These are phyloP conservation scores for Taeniopygia guttata DNA, from an alignment of 2,797 vertebrate genomes.

Conservation along the genomic window DNA sequence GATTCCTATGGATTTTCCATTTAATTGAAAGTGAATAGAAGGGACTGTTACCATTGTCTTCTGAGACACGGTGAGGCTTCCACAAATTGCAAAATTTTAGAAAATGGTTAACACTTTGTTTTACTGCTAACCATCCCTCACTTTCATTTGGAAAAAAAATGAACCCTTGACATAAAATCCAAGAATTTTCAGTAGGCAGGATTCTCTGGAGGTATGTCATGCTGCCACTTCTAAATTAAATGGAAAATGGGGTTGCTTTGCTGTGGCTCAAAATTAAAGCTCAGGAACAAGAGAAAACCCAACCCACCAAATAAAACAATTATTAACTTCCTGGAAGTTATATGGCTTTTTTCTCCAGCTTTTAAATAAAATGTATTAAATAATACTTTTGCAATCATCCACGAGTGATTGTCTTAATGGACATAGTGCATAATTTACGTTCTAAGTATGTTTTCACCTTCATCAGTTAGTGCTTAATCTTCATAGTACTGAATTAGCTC, in stretches of 20 bases:
- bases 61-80: background rate
- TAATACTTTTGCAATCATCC: background rate
- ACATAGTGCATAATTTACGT: background rate
- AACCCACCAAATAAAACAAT: background rate
- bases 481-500: background rate
- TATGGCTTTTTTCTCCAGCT: background rate
- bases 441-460: background rate
- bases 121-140: background rate
- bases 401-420: background rate
- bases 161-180: background rate
- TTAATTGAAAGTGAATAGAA: constrained; percentile 47
- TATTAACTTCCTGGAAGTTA: background rate
- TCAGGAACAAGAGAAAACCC: background rate
- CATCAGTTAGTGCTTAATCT: background rate
- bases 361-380: background rate
- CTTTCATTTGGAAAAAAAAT: background rate
- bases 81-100: constrained; percentile 14
- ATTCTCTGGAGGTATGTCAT: background rate
- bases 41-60: background rate
- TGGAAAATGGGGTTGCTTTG: background rate
- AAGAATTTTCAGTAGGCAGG: background rate
- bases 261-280: background rate
- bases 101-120: background rate
- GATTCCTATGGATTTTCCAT: background rate
- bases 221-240: background rate